phyloP scores from a whole-genome alignment of 2,888 invertebrate species.

The Coleophora deauratella region DNA sequence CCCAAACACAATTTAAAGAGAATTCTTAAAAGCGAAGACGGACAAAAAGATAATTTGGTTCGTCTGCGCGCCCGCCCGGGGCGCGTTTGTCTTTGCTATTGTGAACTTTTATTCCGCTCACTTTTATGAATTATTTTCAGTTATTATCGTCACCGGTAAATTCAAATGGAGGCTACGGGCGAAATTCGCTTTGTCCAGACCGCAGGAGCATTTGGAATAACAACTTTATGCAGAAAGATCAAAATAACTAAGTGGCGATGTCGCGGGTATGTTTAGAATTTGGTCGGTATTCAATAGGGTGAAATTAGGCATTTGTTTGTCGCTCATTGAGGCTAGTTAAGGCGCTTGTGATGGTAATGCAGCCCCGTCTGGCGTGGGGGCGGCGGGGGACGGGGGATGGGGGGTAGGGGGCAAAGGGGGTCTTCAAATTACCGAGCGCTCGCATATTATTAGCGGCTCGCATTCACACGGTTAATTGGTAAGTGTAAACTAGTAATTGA shows the following conservation, averaged over 20 bases:
- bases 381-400: neutral
- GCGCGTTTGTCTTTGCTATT: constrained; percentile 69
- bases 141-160: constrained; percentile 61
- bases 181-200: constrained; percentile 22
- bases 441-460: constrained; percentile 27
- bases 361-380: constrained; percentile 12
- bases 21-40: constrained; percentile 69
- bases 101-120: constrained; percentile 65
- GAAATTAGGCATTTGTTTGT: constrained; percentile 40
- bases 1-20: constrained; percentile 69
- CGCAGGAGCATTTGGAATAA: neutral
- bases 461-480: constrained; percentile 30
- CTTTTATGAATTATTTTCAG: constrained; percentile 69
- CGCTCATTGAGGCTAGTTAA: constrained; percentile 33
- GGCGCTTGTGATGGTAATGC: constrained; percentile 48
- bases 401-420: neutral
- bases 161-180: constrained; percentile 43
- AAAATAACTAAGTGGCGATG: no score
- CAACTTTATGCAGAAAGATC: constrained; percentile 4
- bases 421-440: constrained; percentile 14
- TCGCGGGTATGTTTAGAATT: no score
- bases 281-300: no score
- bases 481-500: constrained; percentile 24
- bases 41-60: constrained; percentile 65
- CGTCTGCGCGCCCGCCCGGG: constrained; percentile 36